phyloP scores from a whole-genome alignment of 2,888 invertebrate genomes.

The Torymus tubicola region DNA sequence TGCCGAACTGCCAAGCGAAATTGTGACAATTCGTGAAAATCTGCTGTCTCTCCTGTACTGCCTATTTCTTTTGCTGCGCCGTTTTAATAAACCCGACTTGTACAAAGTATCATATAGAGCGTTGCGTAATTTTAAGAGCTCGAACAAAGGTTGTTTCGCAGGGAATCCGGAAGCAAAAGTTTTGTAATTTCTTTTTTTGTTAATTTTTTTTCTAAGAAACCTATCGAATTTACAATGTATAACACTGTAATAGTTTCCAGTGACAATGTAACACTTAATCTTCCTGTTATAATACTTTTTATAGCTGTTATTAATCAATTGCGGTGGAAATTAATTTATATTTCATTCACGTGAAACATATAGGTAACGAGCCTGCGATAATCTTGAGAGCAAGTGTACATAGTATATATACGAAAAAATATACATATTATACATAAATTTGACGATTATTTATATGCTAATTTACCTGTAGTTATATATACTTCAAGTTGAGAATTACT shows the following conservation, averaged over 20 bases:
- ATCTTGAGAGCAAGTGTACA: constrained; percentile 48
- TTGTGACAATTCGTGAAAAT: constrained; percentile 48
- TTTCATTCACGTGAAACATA: neutral
- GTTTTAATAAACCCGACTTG: constrained; percentile 55
- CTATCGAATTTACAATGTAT: too few relatives aligned
- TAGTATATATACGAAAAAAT: constrained; percentile 49
- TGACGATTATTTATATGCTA: constrained; percentile 41
- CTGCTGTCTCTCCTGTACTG: constrained; percentile 36
- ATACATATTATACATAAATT: constrained; percentile 45
- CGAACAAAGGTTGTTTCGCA: constrained; percentile 33
- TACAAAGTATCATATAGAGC: constrained; percentile 59
- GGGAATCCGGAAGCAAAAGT: neutral
- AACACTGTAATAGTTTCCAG: too few relatives aligned
- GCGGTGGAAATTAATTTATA: neutral
- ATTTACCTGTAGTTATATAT: constrained; percentile 39
- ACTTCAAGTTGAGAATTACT: constrained; percentile 35
- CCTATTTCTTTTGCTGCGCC: constrained; percentile 42
- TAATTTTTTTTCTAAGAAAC: too few relatives aligned
- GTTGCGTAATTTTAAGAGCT: constrained; percentile 57
- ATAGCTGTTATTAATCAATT: neutral
- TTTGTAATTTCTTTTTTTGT: too few relatives aligned
- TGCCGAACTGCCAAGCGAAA: constrained; percentile 66
- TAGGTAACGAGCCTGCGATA: constrained; percentile 35
- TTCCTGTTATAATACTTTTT: constrained; percentile 15
- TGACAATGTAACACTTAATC: neutral